Base-by-base conservation (phyloP, 1,140 invertebrate species). In the Dryas iulia region DNA sequence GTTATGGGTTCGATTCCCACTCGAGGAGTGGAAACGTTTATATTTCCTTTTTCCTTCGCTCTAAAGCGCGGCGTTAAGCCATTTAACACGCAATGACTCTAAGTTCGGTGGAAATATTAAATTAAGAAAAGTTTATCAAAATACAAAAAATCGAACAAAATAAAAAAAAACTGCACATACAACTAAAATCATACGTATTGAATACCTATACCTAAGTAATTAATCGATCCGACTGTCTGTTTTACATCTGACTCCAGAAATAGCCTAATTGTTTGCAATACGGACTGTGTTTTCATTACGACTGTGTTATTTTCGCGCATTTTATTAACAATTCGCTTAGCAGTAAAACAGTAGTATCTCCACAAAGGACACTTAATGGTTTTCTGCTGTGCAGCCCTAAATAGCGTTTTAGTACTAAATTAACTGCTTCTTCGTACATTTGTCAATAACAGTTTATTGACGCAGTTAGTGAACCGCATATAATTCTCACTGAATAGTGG, bases 251-350 rank as follows among this genome's bases (percentile, higher is more conserved):
- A 56, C 4, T 56, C 53, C 23, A 56, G n/a, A 23, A 25, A 25
- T 56, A 56, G 24, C n/a, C 26, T 8, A 54, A 63, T n/a, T 24
- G 25, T 14, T 56, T 56, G 52, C 24, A 56, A 14, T 33, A 18
- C 39, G 28, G 24, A 24, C 2, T 31, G 24, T 21, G 24, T 28
- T 68, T 61, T 28, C 23, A 62, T 30, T 30, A 58, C 26, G 24
- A 28, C 30, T 54, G 54, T 39, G 21, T 54, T 78, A 79, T 78
- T 76, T 81, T 77, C 67, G 65, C 74, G 71, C 72, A 71, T 79
- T 83, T 83, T 76, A 82, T 79, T 78, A 79, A 82, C 76, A 71
- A 78, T 72, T 71, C 69, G 65, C 58, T 69, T 21, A 53, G 71
- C 69, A 74, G 61, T 82, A 82, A 80, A 84, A 79, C 66, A 64